Conservation (phyloP, 2,888 invertebrate genomes). For the Argynnis bischoffii region DNA sequence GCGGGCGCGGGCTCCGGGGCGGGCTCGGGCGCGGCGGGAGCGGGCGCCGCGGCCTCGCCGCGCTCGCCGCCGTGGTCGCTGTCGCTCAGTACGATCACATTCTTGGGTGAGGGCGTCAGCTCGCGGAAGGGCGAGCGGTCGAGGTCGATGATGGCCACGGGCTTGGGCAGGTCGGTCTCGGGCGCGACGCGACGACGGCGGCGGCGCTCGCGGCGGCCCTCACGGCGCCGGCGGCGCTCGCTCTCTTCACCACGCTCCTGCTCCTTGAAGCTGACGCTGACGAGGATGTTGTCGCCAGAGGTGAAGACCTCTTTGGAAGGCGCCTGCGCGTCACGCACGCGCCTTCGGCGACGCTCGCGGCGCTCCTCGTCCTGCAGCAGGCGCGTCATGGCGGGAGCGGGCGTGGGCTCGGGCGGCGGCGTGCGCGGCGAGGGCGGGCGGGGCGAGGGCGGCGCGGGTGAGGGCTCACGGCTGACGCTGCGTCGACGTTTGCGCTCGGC, state of each 20-base stretch:
- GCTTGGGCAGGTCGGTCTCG: conserved; percentile 72
- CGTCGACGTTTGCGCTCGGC: conserved; percentile 60
- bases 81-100: conserved; percentile 92
- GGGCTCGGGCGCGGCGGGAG: conserved; percentile 50
- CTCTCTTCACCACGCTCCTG: conserved; percentile 68
- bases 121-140: conserved; percentile 93
- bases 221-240: conserved; percentile 53
- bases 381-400: conserved; percentile 31
- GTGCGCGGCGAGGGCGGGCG: conserved; percentile 82
- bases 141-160: conserved; percentile 92
- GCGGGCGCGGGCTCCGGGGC: conserved; percentile 47
- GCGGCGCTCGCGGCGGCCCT: conserved; percentile 45
- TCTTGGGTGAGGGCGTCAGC: conserved; percentile 89
- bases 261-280: conserved; percentile 95
- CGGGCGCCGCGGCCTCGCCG: conserved; percentile 34
- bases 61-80: conserved; percentile 85
- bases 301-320: conserved; percentile 96
- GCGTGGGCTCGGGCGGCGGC: conserved; percentile 39
- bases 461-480: conserved; percentile 66
- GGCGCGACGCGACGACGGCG: conserved; percentile 47
- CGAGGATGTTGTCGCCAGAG: conserved; percentile 95
- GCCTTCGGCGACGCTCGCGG: conserved; percentile 46
- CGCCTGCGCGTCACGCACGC: conserved; percentile 43
- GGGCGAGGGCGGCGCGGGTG: conserved; percentile 84
- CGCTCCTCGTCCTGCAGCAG: conserved; percentile 50